Conservation (phyloP, 2,888 invertebrate genomes). For the Electrophaes corylata region DNA sequence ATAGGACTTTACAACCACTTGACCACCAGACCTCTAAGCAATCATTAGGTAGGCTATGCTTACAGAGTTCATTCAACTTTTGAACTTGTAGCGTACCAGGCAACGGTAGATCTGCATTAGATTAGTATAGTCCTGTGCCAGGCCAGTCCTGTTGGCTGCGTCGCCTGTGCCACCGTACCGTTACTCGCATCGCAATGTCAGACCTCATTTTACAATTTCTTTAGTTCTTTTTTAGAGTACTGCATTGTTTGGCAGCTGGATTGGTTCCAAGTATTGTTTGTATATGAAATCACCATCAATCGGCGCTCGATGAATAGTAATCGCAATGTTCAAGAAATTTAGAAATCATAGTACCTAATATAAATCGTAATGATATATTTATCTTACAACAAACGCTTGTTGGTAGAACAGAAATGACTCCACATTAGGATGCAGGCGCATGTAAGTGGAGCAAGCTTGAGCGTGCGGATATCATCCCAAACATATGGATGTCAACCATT, state of each 20-base stretch:
- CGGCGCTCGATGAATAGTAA: conserved; percentile 26
- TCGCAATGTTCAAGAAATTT: conserved; percentile 17
- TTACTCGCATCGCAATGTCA: conserved; percentile 41
- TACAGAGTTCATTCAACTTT: conserved; percentile 61
- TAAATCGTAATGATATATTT: too few species aligned
- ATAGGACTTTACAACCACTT: too few species aligned
- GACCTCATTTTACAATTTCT: conserved; percentile 40
- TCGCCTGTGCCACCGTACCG: conserved; percentile 39
- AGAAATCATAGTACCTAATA: too few species aligned
- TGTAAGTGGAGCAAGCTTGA: too few species aligned
- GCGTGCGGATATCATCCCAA: too few species aligned
- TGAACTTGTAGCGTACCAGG: conserved; percentile 47
- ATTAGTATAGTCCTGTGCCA: conserved; percentile 44
- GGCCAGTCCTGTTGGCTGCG: conserved; percentile 41
- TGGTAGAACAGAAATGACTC: too few species aligned
- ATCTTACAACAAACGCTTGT: too few species aligned
- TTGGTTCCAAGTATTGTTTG: conserved; percentile 49
- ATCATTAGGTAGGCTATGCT: too few species aligned
- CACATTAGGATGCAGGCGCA: too few species aligned
- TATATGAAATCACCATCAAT: conserved; percentile 40
- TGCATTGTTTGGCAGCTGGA: conserved; percentile 45
- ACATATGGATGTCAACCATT: too few species aligned
- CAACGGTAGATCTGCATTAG: conserved; percentile 36
- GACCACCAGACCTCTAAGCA: too few species aligned
- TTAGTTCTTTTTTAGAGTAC: conserved; percentile 43